A percentile compares a stretch with the other conserved stretches of the same genome.
Conservation (phyloP, 1,140 invertebrate species). For the Ceratina australensis region DNA sequence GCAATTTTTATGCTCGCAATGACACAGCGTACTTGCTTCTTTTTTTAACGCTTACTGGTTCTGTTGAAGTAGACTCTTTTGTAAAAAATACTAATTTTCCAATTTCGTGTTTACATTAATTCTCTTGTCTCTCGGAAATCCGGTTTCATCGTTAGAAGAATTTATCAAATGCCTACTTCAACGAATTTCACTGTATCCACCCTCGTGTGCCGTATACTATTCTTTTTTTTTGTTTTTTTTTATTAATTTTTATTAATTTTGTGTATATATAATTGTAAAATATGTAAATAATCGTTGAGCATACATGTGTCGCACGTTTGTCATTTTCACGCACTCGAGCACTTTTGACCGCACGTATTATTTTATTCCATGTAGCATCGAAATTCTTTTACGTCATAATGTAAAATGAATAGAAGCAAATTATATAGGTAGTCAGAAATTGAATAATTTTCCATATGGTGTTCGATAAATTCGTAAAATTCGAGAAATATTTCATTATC, state of each 20-base stretch:
- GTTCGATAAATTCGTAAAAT: constrained; percentile 41
- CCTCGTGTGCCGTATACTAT: not conserved
- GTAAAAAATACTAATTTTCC: constrained; percentile 36
- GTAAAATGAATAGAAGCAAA: not conserved
- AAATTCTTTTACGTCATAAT: too few relatives aligned
- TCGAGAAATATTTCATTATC: constrained; percentile 2
- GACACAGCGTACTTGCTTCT: constrained; percentile 26
- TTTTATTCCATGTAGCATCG: too few relatives aligned
- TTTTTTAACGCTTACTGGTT: constrained; percentile 45
- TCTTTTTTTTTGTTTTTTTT: too few relatives aligned
- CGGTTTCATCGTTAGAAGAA: not conserved
- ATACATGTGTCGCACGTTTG: constrained; percentile 49
- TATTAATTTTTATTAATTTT: too few relatives aligned
- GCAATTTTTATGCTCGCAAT: constrained; percentile 9
- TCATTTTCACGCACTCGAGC: constrained; percentile 32
- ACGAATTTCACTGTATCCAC: not conserved
- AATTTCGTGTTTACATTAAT: constrained; percentile 8
- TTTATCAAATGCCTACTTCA: constrained; percentile 37
- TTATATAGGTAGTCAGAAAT: not conserved
- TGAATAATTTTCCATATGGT: constrained; percentile 2
- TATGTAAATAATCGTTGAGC: constrained; percentile 52
- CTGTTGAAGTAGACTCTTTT: constrained; percentile 38
- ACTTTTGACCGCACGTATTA: constrained; percentile 29
- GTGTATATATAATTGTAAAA: constrained; percentile 56
- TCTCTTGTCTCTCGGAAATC: constrained; percentile 18